Evolutionary conservation across 2,888 invertebrate species (phyloP), one percentile per base, ranked within the genome.

Genomic region (Elmis aenea): DNA sequence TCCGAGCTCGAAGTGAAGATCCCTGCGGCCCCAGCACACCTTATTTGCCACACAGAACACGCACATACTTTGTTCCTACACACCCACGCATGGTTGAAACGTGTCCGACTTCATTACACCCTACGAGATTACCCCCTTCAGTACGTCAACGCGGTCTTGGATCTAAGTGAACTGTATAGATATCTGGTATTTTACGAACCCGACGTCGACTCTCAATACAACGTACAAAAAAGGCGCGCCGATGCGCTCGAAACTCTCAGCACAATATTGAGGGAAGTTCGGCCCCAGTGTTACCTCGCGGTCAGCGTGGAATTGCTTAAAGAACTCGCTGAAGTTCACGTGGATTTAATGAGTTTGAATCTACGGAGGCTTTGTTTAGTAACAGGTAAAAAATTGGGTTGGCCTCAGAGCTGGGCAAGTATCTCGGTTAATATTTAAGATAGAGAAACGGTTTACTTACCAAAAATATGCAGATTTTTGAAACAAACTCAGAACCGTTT

Each of bases 111-210:
- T 33, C 77, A 71, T 54, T 78, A 77, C 45, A 76, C 74, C 34
- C 67, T 79, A 24, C 71, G 75, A 39, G 74, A 77, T 46, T 71
- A 73, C 52, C 72, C 77, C 0, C 67, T 75, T 18, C 75, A 77
- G 48, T 77, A 75, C 48, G 74, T 78, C 33, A 74, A 77, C 24
- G 72, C 75, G 38, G 72, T 76, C 1, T 57, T 78, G 43, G 77
- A 79, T 55, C 58, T 76, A 25, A 82, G 81, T 23, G 79, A 79
- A 51, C 60, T 83, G 8, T 83, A 79, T 56, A 76, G 79, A 49
- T 74, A 76, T 53, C 66, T 87, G 31, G 77, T 82, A 0, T 83
- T 82, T 60, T 87, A 83, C 64, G 86, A 87, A 61, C 68, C 73
- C 21, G 79, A 81, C 55, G 69, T 81, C 23, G 83, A 83, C 42